Conservation (phyloP, 2,888 invertebrate genomes). For the Bursaphelenchus okinawaensis region DNA sequence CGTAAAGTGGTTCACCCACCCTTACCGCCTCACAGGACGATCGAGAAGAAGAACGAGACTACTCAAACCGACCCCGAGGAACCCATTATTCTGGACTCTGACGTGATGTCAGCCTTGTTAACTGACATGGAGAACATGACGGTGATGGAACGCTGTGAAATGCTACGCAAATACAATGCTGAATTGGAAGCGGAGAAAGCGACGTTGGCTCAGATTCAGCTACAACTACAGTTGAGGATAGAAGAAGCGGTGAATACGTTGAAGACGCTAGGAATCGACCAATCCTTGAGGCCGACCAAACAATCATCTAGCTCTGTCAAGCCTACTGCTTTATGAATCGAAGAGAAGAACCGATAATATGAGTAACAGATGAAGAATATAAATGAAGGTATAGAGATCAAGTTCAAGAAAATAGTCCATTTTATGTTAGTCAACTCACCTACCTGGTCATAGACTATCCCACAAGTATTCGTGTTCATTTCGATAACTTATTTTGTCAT, state of each 20-base stretch:
- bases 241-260: constrained; percentile 31
- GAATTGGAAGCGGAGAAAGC: constrained; percentile 50
- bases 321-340: not conserved
- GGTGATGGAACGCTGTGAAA: constrained; percentile 29
- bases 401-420: no score
- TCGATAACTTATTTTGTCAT: no score
- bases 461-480: no score
- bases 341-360: not conserved
- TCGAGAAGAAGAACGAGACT: not conserved
- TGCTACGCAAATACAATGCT: constrained; percentile 42
- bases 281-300: not conserved
- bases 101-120: not conserved
- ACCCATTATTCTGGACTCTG: not conserved
- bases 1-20: not conserved
- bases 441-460: no score
- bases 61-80: not conserved
- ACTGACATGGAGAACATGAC: not conserved
- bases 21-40: not conserved
- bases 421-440: no score
- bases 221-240: constrained; percentile 48
- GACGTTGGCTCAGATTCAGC: constrained; percentile 47
- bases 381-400: no score
- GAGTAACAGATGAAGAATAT: no score
- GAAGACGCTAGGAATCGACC: not conserved
- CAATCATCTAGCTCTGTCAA: not conserved